Evolutionary conservation across 2,797 vertebrate species (phyloP), one percentile per base, ranked within the genome.

Genomic region (Notolepis coatsorum): DNA sequence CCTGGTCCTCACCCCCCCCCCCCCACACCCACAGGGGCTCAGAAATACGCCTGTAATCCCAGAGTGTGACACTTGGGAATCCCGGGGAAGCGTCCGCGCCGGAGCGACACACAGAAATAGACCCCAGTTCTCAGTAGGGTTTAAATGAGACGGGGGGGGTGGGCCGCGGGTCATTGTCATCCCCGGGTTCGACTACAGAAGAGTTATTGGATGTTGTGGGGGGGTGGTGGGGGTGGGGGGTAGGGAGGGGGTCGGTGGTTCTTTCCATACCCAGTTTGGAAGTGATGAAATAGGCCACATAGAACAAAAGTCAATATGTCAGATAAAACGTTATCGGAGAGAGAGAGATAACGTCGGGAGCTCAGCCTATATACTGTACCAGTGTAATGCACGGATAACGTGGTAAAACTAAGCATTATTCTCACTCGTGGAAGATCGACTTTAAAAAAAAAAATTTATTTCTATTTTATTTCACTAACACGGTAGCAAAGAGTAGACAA

Each of bases 1-100:
- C 57, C 82, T 23, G 51, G 77, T 88, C 88, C 85, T 82, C 77
- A 71, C 83, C n/a, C 57, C 82, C 24, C n/a, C n/a, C n/a, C 50
- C 77, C 88, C 88, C 85, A 82, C 77, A 71, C 83, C 65, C 74
- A 54, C 74, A 54, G 53, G 35, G 39, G 80, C 75, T 80, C 81
- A 61, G 55, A 86, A 91, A 89, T 87, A 89, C 84, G 73, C 49
- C 74, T 66, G 81, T 93, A 93, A 94, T 94, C 91, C 92, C 73
- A 33, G 75, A 86, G 90, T 72, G 79, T 77, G 81, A 89, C 67
- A 80, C 68, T 66, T 45, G 47, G 77, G 47, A 52, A 62, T 52
- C 53, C 42, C 57, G 48, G 49, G 20, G 52, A 27, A 45, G 25
- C 12, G 33, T 25, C 23, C 30, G 30, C 2, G 64, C 65, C 86